Evolutionary conservation across 2,113 vertebrate species (phyloP), one percentile per base, ranked within the genome.

Genomic region (Cyanoramphus novaezelandiae): DNA sequence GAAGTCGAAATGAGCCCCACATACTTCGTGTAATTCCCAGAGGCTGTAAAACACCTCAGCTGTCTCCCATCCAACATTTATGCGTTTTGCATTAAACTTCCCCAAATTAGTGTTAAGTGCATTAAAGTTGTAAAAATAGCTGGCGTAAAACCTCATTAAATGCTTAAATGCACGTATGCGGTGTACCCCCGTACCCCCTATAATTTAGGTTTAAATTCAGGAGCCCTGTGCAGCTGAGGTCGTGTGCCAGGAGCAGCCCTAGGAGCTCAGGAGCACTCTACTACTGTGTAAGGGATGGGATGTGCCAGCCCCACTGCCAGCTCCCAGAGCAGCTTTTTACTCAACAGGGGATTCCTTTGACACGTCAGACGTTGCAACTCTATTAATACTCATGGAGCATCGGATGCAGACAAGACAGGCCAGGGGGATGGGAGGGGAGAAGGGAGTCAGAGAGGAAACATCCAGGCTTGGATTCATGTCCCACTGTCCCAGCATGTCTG

Each of bases 41-140:
- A 84, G 96, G 95, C 96, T 72, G 16, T 97, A 97, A 97, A 97
- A 97, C 97, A 97, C 97, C 96, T 96, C 93, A 11, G 88, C 86
- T 92, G 19, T 97, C 93, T 94, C 96, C 96, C 95, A 96, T 93
- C 94, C 91, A 91, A 88, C 90, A 64, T 96, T 97, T 95, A 97
- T 97, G 94, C 94, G 96, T 96, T 97, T 96, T 94, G 96, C 94
- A 96, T 96, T 97, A 96, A 97, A 97, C 95, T 91, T 72, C 57
- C 92, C 92, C 96, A 97, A 97, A 96, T 97, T 97, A 97, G 97
- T 93, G 95, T 95, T 97, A 96, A 97, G 97, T 97, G 96, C 96
- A 94, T 97, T 97, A 96, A 86, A 95, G 96, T 67, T 96, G 93
- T 97, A 97, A 97, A 97, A 96, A 93, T 71, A 93, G 75, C 93